A percentile compares a stretch with the other conserved stretches of the same genome.
Evolutionary conservation across 2,797 vertebrate genomes (phyloP).

Genomic region (Hypotaenidia philippensis): DNA sequence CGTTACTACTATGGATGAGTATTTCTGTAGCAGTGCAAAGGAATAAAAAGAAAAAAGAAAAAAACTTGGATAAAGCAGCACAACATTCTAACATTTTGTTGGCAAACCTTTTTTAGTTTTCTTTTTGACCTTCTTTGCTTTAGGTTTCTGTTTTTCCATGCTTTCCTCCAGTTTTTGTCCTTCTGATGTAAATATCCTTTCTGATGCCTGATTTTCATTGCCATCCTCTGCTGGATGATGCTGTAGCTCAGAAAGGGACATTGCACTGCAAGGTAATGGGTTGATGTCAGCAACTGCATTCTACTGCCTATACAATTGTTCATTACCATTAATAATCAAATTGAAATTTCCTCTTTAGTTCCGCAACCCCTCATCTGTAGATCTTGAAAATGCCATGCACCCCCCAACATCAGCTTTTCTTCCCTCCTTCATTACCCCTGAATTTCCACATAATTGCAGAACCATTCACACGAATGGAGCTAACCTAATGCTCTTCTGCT

Average conservation of each 20-base stretch:
- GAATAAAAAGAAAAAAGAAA: not conserved
- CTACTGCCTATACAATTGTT: not conserved
- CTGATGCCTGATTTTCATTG: conserved; percentile 26
- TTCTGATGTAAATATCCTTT: not conserved
- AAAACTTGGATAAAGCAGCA: not conserved
- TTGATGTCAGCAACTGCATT: not conserved
- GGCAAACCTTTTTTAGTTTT: conserved; percentile 83
- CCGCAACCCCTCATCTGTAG: not conserved
- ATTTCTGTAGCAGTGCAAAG: not conserved
- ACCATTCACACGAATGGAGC: not conserved
- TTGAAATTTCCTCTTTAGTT: not conserved
- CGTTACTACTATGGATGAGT: not conserved
- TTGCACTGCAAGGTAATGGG: conserved; percentile 66
- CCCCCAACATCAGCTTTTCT: not conserved
- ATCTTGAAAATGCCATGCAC: not conserved
- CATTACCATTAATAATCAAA: not conserved
- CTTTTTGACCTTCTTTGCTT: conserved; percentile 83
- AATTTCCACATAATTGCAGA: not conserved
- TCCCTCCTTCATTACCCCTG: not conserved
- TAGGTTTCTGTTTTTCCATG: conserved; percentile 75
- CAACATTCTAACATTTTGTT: not conserved
- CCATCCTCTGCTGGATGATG: conserved; percentile 20
- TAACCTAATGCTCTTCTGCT: not conserved
- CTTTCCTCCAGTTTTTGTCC: conserved; percentile 54
- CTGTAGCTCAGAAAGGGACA: conserved; percentile 64